A percentile compares a stretch with the other conserved stretches of the same genome.
Conservation (phyloP, 2,113 vertebrate species). For the Morone chrysops region DNA sequence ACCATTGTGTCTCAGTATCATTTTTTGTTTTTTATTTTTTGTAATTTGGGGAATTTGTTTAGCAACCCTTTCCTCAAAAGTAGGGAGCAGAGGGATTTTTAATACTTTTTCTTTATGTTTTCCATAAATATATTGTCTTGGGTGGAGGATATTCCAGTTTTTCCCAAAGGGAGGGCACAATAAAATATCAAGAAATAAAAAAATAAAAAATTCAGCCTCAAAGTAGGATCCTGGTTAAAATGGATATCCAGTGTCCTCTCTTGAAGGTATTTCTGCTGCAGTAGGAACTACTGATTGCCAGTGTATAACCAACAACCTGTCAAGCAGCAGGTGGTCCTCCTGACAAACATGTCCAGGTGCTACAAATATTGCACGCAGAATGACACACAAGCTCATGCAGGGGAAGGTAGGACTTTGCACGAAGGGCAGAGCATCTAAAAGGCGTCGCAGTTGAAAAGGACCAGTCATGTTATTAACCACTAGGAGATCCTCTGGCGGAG, state of each 20-base stretch:
- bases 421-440: constrained; percentile 35
- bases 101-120: neutral
- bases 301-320: constrained; percentile 16
- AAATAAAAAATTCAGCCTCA: neutral
- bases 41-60: neutral
- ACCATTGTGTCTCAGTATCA: neutral
- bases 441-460: constrained; percentile 30
- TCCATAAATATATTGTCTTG: neutral
- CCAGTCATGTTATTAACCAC: constrained; percentile 59
- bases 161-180: neutral
- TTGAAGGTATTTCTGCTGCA: constrained; percentile 35
- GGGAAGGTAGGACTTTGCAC: constrained; percentile 21
- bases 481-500: constrained; percentile 38
- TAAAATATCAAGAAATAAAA: neutral
- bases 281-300: constrained; percentile 27
- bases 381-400: constrained; percentile 10
- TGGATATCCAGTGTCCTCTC: neutral
- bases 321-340: constrained; percentile 20
- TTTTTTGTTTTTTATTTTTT: neutral
- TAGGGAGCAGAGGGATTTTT: neutral
- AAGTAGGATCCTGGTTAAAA: constrained; percentile 2
- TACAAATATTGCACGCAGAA: constrained; percentile 40
- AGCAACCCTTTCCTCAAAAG: neutral
- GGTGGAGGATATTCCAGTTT: neutral
- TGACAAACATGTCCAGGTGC: constrained; percentile 43